Conservation (phyloP, 2,888 invertebrate genomes). For the Rosalia funebris region DNA sequence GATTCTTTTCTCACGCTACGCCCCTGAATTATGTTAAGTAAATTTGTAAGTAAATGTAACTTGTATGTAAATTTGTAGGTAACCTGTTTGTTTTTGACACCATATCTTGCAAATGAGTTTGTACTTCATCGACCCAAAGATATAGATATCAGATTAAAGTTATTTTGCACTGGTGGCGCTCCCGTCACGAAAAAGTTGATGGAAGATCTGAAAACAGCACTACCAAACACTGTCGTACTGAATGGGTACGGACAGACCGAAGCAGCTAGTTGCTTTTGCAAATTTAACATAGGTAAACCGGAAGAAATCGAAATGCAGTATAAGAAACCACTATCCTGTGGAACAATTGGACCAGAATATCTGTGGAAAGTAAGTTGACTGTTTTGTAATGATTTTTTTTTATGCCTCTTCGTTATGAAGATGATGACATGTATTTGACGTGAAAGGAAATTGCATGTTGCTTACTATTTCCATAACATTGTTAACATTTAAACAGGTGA, state of each 20-base stretch:
- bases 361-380: conserved; percentile 13
- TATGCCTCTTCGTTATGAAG: conserved; percentile 5
- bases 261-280: neutral
- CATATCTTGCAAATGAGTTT: conserved; percentile 44
- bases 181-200: conserved; percentile 27
- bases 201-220: conserved; percentile 15
- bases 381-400: conserved; percentile 33
- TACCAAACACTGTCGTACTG: conserved; percentile 26
- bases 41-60: conserved; percentile 49
- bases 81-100: conserved; percentile 51
- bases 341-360: neutral
- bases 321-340: neutral
- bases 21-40: too few species aligned
- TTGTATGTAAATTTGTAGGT: too few species aligned
- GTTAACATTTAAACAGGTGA: conserved; percentile 26
- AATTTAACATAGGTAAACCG: neutral
- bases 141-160: conserved; percentile 23
- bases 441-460: conserved; percentile 26
- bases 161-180: conserved; percentile 23
- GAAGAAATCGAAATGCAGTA: neutral
- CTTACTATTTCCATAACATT: conserved; percentile 29
- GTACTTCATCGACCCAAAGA: conserved; percentile 28
- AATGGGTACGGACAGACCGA: conserved; percentile 1
- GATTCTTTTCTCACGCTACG: too few species aligned
- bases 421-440: conserved; percentile 14